These are phyloP conservation scores for Drosophila prolongata DNA, from an alignment of 2,888 invertebrate species.

Conservation along the genomic window DNA sequence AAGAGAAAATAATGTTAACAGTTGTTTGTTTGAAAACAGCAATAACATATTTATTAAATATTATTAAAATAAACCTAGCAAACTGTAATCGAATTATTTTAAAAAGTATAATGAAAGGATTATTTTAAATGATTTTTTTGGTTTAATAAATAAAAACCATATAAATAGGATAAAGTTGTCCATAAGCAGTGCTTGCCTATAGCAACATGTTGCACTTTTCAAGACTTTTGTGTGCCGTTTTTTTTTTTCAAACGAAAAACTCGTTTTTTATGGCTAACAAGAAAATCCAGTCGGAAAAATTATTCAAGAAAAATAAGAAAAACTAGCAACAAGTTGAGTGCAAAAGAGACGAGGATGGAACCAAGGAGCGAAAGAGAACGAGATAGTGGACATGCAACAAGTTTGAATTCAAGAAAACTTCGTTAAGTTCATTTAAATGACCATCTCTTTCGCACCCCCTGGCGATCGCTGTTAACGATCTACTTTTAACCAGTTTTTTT, in stretches of 20 bases:
- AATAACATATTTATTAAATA: too few species aligned
- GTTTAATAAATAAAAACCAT: too few species aligned
- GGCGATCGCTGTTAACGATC: conserved; percentile 52
- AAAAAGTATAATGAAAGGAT: too few species aligned
- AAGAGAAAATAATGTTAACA: too few species aligned
- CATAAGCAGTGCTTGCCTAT: neutral
- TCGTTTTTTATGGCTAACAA: conserved; percentile 28
- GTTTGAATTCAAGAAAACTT: conserved; percentile 43
- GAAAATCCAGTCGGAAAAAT: conserved; percentile 45
- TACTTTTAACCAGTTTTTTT: conserved; percentile 75
- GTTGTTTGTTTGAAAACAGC: too few species aligned
- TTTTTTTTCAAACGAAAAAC: conserved; percentile 23
- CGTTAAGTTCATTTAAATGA: conserved; percentile 50
- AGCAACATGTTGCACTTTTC: conserved; percentile 67
- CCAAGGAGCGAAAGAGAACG: neutral
- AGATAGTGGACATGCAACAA: conserved; percentile 21
- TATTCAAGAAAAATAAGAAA: conserved; percentile 50
- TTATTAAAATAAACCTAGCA: too few species aligned
- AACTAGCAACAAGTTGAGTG: conserved; percentile 54
- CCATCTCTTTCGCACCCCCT: conserved; percentile 21
- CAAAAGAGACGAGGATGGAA: conserved; percentile 4
- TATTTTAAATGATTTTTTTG: too few species aligned
- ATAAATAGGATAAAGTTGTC: too few species aligned
- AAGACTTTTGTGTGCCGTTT: conserved; percentile 27
- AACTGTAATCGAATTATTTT: too few species aligned